phyloP scores from a whole-genome alignment of 2,888 invertebrate genomes.

The Andrena marginata region DNA sequence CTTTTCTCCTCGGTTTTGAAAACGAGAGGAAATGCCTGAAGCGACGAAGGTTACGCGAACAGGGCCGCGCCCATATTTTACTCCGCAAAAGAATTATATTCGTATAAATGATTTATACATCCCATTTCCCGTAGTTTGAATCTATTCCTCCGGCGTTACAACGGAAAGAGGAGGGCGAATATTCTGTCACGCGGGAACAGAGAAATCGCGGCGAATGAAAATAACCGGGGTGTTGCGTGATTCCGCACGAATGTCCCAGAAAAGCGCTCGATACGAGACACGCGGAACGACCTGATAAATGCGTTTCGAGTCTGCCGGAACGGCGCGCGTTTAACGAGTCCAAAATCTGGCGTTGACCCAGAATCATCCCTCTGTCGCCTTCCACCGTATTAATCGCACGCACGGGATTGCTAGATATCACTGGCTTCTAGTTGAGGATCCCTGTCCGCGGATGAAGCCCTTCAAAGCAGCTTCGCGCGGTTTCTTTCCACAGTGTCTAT shows the following conservation, averaged over 20 bases:
- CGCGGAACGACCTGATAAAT: slow-evolving; percentile 43
- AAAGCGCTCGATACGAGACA: slow-evolving; percentile 23
- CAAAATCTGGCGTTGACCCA: slow-evolving; percentile 60
- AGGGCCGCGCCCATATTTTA: background rate
- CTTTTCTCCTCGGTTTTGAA: background rate
- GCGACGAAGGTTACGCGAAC: background rate
- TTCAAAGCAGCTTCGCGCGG: background rate
- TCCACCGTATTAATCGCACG: slow-evolving; percentile 48
- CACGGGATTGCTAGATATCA: background rate
- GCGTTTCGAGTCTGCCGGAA: slow-evolving; percentile 42
- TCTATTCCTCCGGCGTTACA: slow-evolving; percentile 47
- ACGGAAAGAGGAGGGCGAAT: slow-evolving; percentile 25
- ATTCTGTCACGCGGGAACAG: slow-evolving; percentile 17
- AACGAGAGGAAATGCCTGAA: slow-evolving; percentile 6
- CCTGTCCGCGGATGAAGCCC: background rate
- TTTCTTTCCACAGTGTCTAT: background rate
- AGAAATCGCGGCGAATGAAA: slow-evolving; percentile 30
- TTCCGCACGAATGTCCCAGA: slow-evolving; percentile 12
- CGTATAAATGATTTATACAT: slow-evolving; percentile 47
- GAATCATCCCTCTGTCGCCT: slow-evolving; percentile 41
- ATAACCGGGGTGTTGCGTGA: slow-evolving; percentile 11
- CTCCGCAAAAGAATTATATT: slow-evolving; percentile 34
- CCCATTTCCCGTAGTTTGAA: slow-evolving; percentile 52
- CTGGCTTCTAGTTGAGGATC: background rate
- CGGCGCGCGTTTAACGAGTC: slow-evolving; percentile 58